Evolutionary conservation across 2,888 invertebrate species (phyloP), one percentile per base, ranked within the genome.

Genomic region (Eristalis tenax): DNA sequence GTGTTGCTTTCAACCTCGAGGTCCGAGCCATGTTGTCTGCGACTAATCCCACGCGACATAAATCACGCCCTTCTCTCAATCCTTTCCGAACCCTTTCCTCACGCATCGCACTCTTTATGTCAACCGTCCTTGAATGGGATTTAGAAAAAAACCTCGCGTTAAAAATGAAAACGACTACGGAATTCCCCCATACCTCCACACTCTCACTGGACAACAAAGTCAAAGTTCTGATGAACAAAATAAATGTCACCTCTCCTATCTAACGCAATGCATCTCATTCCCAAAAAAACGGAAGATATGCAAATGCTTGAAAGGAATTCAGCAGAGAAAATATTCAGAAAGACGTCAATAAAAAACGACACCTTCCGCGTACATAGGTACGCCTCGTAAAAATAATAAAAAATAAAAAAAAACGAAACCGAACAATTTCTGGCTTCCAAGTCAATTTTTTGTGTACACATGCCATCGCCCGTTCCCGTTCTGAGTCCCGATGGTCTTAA

Each of bases 381-480:
- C 15, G 57, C 18, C 26, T 59, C 59, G 23, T 69, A 61, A 61
- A 71, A 70, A 66, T 15, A 66, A 32, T 32, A 32, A 32, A 32
- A 32, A 32, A 32, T 32, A 32, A 32, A 8, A 32, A 32, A 32
- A 32, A 32, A 32, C 32, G 35, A 71, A 71, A 71, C 61, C n/a
- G 70, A 78, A 50, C 66, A 78, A 61, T 32, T 28, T 77, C 18
- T 43, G 32, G 68, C 50, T 32, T 13, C 64, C 38, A 78, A 78
- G 57, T 71, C 65, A 78, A 77, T 50, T 68, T 65, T 65, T 35
- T 65, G 35, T 65, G 64, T 35, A 65, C 64, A 65, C 38, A 59
- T 15, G 13, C 18, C 56, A 22, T 56, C 18, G 8, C 18, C 56
- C 18, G 56, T 38, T 38, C 35, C 26, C 26, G 26, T 26, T 26